Percentiles rank a stretch among this genome's conserved stretches.
phyloP scores from a whole-genome alignment of 2,888 invertebrate genomes.

The Drosophila nigricruria region DNA sequence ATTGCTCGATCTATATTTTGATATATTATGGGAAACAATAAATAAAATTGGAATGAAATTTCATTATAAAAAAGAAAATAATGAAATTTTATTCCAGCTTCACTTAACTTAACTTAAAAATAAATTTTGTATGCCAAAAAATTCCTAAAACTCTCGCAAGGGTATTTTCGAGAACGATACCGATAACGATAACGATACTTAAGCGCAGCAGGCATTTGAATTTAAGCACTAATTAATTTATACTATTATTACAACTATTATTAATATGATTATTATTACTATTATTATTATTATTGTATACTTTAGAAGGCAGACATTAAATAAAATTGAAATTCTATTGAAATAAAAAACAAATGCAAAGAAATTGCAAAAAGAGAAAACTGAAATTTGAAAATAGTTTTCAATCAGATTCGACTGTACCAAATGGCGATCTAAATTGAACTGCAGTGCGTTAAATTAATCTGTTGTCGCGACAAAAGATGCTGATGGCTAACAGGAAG shows the following conservation, averaged over 20 bases:
- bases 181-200: conserved; percentile 59
- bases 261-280: conserved; percentile 50
- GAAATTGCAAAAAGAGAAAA: conserved; percentile 30
- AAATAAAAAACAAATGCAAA: conserved; percentile 59
- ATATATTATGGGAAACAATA: background rate
- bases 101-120: background rate
- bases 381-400: conserved; percentile 17
- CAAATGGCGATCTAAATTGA: conserved; percentile 64
- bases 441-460: conserved; percentile 79
- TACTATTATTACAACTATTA: conserved; percentile 52
- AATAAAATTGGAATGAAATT: too few relatives aligned
- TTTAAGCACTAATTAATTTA: conserved; percentile 76
- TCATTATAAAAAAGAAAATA: too few relatives aligned
- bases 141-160: conserved; percentile 22
- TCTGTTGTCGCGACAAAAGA: conserved; percentile 80
- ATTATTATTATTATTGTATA: conserved; percentile 60
- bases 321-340: conserved; percentile 63
- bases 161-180: conserved; percentile 33
- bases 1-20: background rate
- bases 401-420: background rate
- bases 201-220: conserved; percentile 71
- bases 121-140: background rate
- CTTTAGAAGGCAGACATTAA: conserved; percentile 48
- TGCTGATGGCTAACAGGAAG: conserved; percentile 75
- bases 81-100: too few relatives aligned